Conservation (phyloP, 2,113 vertebrate genomes). For the Paramormyrops kingsleyae region DNA sequence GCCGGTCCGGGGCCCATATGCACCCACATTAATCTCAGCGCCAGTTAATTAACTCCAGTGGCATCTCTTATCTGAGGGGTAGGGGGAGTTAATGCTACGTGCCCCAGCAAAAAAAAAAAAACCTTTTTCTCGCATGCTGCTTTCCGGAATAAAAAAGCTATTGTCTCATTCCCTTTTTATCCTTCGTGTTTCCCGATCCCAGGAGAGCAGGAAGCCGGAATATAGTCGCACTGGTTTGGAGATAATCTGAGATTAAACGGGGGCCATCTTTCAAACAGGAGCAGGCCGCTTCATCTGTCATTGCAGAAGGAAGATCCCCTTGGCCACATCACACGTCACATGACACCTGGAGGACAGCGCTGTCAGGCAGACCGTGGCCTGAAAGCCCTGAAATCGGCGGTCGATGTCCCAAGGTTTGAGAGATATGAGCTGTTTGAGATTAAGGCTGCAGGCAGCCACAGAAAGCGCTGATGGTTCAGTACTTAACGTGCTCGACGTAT, state of each 20-base stretch:
- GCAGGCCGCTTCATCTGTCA: neutral
- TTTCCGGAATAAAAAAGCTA: constrained; percentile 31
- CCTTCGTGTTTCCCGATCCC: constrained; percentile 18
- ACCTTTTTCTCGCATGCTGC: neutral
- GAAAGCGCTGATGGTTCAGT: neutral
- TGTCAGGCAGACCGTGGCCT: neutral
- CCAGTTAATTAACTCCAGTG: constrained; percentile 35
- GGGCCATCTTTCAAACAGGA: neutral
- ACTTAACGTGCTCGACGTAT: neutral
- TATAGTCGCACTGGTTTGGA: neutral
- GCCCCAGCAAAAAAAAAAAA: neutral
- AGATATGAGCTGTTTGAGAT: neutral
- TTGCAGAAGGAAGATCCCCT: neutral
- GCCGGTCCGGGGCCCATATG: constrained; percentile 5
- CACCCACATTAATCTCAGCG: constrained; percentile 21
- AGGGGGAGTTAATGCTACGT: constrained; percentile 5
- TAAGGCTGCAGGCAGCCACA: neutral
- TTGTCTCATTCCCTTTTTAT: constrained; percentile 20
- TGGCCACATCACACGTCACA: neutral
- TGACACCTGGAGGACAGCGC: neutral
- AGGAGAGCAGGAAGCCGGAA: neutral
- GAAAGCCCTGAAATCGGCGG: neutral
- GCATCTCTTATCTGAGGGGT: constrained; percentile 20
- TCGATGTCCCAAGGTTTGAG: neutral
- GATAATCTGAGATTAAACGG: neutral